Evolutionary conservation across 2,888 invertebrate genomes (phyloP).

Genomic region (Leptinotarsa rubiginosa): DNA sequence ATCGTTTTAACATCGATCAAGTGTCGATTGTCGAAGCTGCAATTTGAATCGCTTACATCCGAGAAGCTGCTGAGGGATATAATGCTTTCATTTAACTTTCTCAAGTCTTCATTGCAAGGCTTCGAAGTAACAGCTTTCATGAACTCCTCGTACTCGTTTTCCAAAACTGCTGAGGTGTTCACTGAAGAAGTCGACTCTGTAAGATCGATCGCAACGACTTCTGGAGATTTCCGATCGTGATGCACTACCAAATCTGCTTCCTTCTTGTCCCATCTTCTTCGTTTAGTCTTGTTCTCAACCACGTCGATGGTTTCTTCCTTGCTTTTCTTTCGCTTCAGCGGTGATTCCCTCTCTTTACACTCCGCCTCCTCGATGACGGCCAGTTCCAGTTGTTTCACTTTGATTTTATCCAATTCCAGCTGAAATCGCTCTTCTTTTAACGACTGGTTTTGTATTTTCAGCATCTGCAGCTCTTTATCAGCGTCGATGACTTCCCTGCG

Average conservation of each 20-base stretch:
- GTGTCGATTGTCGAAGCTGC: constrained; percentile 11
- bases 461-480: constrained; percentile 44
- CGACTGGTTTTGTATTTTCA: constrained; percentile 44
- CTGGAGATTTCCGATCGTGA: too few relatives aligned
- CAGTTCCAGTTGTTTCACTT: constrained; percentile 12
- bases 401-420: constrained; percentile 41
- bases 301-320: not conserved
- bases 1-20: constrained; percentile 3
- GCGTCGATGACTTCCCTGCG: constrained; percentile 41
- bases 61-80: constrained; percentile 24
- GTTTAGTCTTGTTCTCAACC: constrained; percentile 28
- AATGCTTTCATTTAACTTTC: constrained; percentile 13
- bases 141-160: constrained; percentile 71
- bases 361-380: constrained; percentile 13
- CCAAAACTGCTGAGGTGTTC: constrained; percentile 51
- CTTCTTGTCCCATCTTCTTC: constrained; percentile 47
- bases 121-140: constrained; percentile 69
- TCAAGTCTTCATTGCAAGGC: constrained; percentile 20
- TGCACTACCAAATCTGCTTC: not conserved
- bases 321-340: constrained; percentile 27
- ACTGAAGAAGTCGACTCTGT: constrained; percentile 10
- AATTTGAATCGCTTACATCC: constrained; percentile 21
- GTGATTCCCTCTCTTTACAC: constrained; percentile 9
- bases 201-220: not conserved
- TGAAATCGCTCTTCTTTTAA: constrained; percentile 44